Evolutionary conservation across 2,797 vertebrate genomes (phyloP), one percentile per base, ranked within the genome.

Genomic region (Gastrophryne carolinensis): DNA sequence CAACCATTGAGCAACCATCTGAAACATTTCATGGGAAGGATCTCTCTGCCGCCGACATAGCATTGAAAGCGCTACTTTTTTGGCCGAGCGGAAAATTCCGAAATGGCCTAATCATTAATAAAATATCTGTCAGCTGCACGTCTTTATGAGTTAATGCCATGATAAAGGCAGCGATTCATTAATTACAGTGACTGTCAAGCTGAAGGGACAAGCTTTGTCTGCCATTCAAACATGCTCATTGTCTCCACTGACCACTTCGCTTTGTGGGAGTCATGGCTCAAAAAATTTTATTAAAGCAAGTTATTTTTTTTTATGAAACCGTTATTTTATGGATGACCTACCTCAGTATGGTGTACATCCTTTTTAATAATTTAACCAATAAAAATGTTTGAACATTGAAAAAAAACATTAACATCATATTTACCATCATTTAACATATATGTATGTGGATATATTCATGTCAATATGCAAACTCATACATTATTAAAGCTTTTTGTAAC

Each of bases 31-130:
- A 86, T 84, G 78, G 86, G 89, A 88, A 86, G 83, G 87, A 91
- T 89, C 90, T 88, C 91, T 92, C 90, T 90, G 89, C 88, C 89
- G 86, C 88, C 15, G 86, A 88, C 86, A 87, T 90, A 82, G 88
- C 89, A 86, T 92, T 91, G 91, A 89, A 92, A 27, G 93, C 17
- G 44, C 44, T 93, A 88, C 89, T 93, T 93, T 95, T 95, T 94
- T 94, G 94, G 52, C 21, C 21, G n/a, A 47, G 12, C 87, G 92
- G 26, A 10, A 71, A 77, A 87, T 85, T 86, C 85, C 89, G 93
- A 93, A 91, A 90, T 93, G 92, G 93, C 91, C 90, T 85, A 83
- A 92, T 92, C 93, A 96, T 97, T 98, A 96, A 96, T 97, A 98
- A 96, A 90, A 89, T 92, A 88, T 91, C 91, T 96, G 95, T 96